Evolutionary conservation across 1,140 invertebrate genomes (phyloP), one percentile per base, ranked within the genome.

Genomic region (Mercenaria mercenaria): DNA sequence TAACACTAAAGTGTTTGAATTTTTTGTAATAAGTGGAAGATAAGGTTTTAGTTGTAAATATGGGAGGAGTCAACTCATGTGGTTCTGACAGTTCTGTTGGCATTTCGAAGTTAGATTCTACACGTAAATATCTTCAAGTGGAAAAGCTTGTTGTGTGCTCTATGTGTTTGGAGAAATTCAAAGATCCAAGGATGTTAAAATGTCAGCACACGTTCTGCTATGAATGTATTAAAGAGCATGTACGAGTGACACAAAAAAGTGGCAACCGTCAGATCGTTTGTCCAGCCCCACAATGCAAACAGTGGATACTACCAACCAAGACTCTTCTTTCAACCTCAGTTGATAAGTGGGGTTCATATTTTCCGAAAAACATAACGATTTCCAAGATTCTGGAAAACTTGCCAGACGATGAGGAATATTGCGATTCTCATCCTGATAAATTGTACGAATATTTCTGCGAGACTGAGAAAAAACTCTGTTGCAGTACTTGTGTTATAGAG

Each of bases 141-240:
- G 84, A 87, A 26, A 37, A 34, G 4, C 69, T 87, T 0, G 13
- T 87, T 23, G n/a, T 84, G 10, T 93, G 88, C 69, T 43, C 83
- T 3, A 64, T 92, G n/a, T 92, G 91, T 77, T 32, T 72, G 47
- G 67, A 91, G 11, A 59, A 77, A 18, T 92, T 41, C 39, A 74
- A 18, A 23, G 79, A 90, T 32, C 90, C 90, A 29, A 56, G 87
- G 52, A 61, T 89, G 50, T 77, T 92, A 29, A 41, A 80, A 32
- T 92, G 91, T 41, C 86, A 86, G 69, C 91, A 92, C 43, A 91
- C 91, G 18, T 92, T 88, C 69, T 92, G 91, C 74, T 74, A 79
- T 13, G 37, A 59, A 0, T 92, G 91, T 84, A 32, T 92, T 37
- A 56, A 89, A 72, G 39, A 67, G 39, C 84, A 86, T 26, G 32